Percentiles rank a stretch among this genome's conserved stretches.
Conservation (phyloP, 2,797 vertebrate species). For the Cygnus olor region DNA sequence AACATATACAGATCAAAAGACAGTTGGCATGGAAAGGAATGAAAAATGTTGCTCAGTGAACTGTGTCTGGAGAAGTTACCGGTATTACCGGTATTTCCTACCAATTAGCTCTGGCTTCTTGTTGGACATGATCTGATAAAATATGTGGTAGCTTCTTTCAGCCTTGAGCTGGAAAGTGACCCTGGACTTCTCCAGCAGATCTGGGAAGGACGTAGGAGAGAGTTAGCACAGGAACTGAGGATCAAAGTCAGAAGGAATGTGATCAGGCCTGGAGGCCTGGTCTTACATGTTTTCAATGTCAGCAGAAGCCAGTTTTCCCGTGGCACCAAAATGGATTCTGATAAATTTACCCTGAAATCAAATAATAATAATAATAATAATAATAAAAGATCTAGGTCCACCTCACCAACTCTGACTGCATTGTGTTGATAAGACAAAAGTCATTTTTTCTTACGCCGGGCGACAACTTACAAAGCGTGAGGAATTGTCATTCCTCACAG, state of each 20-base stretch:
- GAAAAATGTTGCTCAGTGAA: background rate
- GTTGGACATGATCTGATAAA: constrained; percentile 92
- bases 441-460: background rate
- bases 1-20: background rate
- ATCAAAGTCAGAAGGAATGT: background rate
- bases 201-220: constrained; percentile 58
- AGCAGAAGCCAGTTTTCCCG: constrained; percentile 89
- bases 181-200: constrained; percentile 92
- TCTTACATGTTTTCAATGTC: constrained; percentile 85
- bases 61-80: background rate
- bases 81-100: constrained; percentile 46
- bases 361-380: background rate
- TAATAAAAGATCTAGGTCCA: background rate
- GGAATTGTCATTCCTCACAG: constrained; percentile 84
- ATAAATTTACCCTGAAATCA: constrained; percentile 83
- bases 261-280: too few relatives aligned
- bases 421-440: background rate
- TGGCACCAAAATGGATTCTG: constrained; percentile 88
- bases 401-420: background rate
- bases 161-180: constrained; percentile 90
- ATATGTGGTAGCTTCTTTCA: constrained; percentile 92
- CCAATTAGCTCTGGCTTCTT: constrained; percentile 91
- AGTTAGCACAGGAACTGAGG: background rate
- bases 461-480: constrained; percentile 83
- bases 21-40: background rate